A percentile compares a stretch with the other conserved stretches of the same genome.
These are phyloP conservation scores for Podarcis siculus DNA, from an alignment of 2,797 vertebrate genomes.

Conservation along the genomic window DNA sequence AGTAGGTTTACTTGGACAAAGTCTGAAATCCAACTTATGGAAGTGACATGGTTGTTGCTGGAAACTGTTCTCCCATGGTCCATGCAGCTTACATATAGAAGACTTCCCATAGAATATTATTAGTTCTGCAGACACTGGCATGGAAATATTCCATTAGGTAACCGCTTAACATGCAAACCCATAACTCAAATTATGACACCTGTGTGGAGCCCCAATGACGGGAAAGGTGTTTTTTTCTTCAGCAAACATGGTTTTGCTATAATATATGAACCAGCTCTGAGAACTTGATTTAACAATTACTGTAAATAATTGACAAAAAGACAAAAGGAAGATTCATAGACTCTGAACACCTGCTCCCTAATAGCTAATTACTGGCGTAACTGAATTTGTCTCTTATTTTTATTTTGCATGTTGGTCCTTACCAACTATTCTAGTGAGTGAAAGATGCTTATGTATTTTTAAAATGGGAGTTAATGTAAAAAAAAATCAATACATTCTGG, in stretches of 20 bases:
- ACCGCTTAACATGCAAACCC: neutral
- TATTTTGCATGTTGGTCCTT: neutral
- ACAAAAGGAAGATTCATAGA: neutral
- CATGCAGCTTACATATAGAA: neutral
- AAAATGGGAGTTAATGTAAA: neutral
- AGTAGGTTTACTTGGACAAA: neutral
- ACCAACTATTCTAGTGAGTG: neutral
- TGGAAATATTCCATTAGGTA: neutral
- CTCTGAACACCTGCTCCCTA: neutral
- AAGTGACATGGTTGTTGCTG: neutral
- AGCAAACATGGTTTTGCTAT: neutral
- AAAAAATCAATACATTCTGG: too few relatives aligned
- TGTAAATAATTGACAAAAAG: conserved; percentile 10
- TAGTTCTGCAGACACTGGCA: neutral
- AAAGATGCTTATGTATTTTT: neutral
- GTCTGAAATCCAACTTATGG: neutral
- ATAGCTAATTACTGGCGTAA: neutral
- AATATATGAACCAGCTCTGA: neutral
- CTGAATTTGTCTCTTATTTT: neutral
- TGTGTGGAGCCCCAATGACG: neutral
- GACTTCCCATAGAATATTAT: neutral
- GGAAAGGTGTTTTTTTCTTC: neutral
- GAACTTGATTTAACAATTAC: neutral
- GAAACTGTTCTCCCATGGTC: neutral
- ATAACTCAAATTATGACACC: neutral